Evolutionary conservation across 1,140 invertebrate species (phyloP), one percentile per base, ranked within the genome.

Genomic region (Hyles euphorbiae): DNA sequence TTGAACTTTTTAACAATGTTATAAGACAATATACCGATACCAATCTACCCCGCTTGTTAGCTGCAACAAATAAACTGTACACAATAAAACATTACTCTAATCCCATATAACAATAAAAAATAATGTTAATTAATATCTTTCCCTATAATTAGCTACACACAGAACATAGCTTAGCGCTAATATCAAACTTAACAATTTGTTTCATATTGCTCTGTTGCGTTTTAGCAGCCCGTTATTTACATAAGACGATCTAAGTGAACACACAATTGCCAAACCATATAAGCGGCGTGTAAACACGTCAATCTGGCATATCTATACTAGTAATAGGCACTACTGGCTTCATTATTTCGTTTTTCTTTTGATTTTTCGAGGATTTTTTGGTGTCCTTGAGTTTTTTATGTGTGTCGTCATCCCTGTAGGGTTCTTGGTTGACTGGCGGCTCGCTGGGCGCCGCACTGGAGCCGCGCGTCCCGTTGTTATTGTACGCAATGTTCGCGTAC

Each of bases 401-500:
- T 5, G 83, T 81, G 9, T 90, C 82, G 34, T 76, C 90, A 78
- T 81, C 92, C 70, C 79, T 91, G 90, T 85, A 90, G 56, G 67
- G 90, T 78, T 76, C 92, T 62, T 74, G 91, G 70, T 69, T 91
- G 89, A 72, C 81, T 61, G 59, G 81, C 67, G 62, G 90, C 64
- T 80, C 91, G 88, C 47, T 90, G 64, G 63, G 86, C 69, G 70
- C 72, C 47, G 59, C 82, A 70, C 68, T 89, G 59, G 61, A 88
- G 82, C 56, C 88, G 78, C 71, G 82, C 66, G 60, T 90, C 70
- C 87, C 84, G 62, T 94, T 92, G 44, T 92, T 94, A 83, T 94
- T 95, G 78, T 99, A 99, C 2, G 97, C 97, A 71, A 99, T 99
- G 84, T 99, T 99, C 3, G 97, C 98, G 83, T 99, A 99, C 79